phyloP scores from a whole-genome alignment of 2,113 vertebrate species.

The Chaetodon auriga region DNA sequence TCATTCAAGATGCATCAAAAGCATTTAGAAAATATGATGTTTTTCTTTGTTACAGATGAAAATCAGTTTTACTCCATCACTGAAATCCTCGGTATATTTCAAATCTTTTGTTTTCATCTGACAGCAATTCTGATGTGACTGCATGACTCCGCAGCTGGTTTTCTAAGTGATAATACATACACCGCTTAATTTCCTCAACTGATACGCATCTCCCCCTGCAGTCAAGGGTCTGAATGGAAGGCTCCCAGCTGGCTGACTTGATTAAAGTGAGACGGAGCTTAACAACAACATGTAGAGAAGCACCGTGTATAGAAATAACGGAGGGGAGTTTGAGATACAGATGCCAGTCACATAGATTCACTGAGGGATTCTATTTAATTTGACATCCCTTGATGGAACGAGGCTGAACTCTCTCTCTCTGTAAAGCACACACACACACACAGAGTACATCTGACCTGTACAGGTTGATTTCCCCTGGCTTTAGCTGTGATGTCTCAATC shows the following conservation, averaged over 20 bases:
- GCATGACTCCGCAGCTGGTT: conserved; percentile 26
- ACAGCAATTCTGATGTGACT: neutral
- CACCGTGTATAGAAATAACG: conserved; percentile 37
- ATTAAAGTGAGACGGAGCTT: conserved; percentile 67
- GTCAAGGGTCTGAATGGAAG: conserved; percentile 44
- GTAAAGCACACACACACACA: neutral
- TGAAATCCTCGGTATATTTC: conserved; percentile 5
- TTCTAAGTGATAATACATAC: conserved; percentile 39
- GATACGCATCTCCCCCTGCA: conserved; percentile 49
- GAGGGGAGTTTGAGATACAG: conserved; percentile 43
- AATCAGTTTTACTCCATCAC: neutral
- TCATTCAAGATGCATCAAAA: neutral
- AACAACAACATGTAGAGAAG: conserved; percentile 51
- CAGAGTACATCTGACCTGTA: conserved; percentile 57
- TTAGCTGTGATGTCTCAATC: conserved; percentile 75
- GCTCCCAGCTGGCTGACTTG: conserved; percentile 65
- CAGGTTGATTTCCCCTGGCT: conserved; percentile 75
- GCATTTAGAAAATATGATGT: neutral
- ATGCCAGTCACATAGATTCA: conserved; percentile 44
- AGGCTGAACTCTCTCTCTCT: neutral
- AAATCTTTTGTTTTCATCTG: conserved; percentile 15
- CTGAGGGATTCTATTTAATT: conserved; percentile 49
- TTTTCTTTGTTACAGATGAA: conserved; percentile 1
- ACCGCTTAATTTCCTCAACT: conserved; percentile 58
- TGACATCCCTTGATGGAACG: conserved; percentile 32